Conservation (phyloP, 2,113 vertebrate genomes). For the Todiramphus saurophagus region DNA sequence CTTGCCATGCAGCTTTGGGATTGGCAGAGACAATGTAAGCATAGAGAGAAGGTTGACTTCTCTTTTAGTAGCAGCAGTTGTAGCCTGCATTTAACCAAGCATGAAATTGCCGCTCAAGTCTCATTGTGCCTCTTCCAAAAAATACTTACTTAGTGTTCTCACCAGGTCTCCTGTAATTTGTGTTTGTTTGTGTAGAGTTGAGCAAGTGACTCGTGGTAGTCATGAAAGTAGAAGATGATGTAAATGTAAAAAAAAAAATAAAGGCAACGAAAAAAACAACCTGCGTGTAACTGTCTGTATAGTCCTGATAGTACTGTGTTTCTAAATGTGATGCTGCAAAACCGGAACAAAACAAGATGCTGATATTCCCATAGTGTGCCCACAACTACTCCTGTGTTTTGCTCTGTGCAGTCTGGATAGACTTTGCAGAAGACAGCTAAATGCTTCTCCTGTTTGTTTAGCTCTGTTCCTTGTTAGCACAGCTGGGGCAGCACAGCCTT, state of each 20-base stretch:
- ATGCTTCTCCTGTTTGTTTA: not conserved
- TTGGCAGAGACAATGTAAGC: not conserved
- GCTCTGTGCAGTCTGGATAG: not conserved
- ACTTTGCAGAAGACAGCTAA: not conserved
- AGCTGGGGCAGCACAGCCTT: not conserved
- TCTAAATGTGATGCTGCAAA: not conserved
- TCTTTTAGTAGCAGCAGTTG: not conserved
- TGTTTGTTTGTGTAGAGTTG: not conserved
- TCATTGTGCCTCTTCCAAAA: not conserved
- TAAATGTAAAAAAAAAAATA: not conserved
- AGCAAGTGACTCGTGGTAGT: not conserved
- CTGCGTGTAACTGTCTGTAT: not conserved
- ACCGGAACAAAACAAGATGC: not conserved
- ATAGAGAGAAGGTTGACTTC: not conserved
- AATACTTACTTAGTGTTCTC: not conserved
- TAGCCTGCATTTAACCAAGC: constrained; percentile 11
- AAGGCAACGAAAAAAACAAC: not conserved
- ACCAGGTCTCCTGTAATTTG: not conserved
- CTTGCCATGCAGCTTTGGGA: not conserved
- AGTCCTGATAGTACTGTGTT: not conserved
- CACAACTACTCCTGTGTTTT: not conserved
- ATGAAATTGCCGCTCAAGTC: constrained; percentile 19
- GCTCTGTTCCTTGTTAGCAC: not conserved
- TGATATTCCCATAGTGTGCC: not conserved
- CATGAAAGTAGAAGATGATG: not conserved